Conservation (phyloP, 2,888 invertebrate genomes). For the Mesorhabditis spiculigera region DNA sequence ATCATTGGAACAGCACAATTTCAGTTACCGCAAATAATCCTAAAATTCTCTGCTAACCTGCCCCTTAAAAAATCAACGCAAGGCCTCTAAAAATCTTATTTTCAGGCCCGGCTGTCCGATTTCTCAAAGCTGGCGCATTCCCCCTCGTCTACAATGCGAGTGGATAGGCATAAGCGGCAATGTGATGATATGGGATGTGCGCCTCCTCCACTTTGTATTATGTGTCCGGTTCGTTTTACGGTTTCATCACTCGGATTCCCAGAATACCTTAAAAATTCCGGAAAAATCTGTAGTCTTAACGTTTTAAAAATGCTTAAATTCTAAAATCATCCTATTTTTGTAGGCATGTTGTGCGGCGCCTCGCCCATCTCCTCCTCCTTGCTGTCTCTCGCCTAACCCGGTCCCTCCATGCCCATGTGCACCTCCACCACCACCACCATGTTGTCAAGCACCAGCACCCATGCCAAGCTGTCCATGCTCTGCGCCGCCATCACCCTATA, state of each 20-base stretch:
- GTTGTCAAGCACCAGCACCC: background rate
- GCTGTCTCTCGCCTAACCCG: conserved; percentile 11
- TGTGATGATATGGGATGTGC: background rate
- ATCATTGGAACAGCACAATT: no score
- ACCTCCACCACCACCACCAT: conserved; percentile 2
- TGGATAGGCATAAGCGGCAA: background rate
- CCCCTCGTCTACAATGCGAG: background rate
- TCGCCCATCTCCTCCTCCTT: conserved; percentile 27
- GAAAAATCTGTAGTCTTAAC: no score
- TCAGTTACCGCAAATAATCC: no score
- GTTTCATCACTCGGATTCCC: no score
- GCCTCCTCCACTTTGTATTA: background rate
- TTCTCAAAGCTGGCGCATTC: background rate
- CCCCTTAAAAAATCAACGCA: no score
- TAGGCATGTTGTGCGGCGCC: conserved; percentile 31
- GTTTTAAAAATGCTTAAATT: no score
- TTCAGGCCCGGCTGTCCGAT: background rate
- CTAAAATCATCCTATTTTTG: background rate
- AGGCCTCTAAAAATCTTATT: background rate
- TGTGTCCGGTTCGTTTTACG: background rate
- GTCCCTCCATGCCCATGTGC: conserved; percentile 12
- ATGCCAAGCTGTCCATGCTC: conserved; percentile 3
- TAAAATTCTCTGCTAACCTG: no score
- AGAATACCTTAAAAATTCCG: no score
- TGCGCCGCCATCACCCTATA: conserved; percentile 14